Conservation (phyloP, 2,888 invertebrate species). For the Orthosia gracilis region DNA sequence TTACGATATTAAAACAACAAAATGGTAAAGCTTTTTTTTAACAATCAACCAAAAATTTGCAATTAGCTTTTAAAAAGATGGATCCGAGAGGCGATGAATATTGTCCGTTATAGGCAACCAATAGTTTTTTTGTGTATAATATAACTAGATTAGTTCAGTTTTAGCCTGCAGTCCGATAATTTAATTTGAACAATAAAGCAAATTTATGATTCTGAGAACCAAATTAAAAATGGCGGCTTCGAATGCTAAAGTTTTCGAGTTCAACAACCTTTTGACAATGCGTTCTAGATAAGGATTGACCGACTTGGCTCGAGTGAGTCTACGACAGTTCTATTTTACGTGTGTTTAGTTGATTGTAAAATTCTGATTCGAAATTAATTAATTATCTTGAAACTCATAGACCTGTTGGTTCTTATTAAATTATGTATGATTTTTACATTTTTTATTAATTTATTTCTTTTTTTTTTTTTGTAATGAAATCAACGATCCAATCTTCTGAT, state of each 20-base stretch:
- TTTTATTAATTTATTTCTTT: neutral
- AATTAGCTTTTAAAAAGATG: conserved; percentile 12
- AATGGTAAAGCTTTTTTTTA: neutral
- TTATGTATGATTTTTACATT: neutral
- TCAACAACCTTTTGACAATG: conserved; percentile 57
- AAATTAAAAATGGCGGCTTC: conserved; percentile 55
- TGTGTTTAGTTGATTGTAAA: neutral
- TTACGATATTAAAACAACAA: neutral
- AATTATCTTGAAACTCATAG: no score
- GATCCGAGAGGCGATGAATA: neutral
- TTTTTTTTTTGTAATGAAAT: neutral
- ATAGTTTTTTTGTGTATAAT: conserved; percentile 32
- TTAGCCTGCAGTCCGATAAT: conserved; percentile 45
- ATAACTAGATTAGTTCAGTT: conserved; percentile 47
- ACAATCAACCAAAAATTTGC: conserved; percentile 1
- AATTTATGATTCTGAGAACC: conserved; percentile 42
- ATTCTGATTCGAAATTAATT: conserved; percentile 3
- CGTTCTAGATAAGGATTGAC: conserved; percentile 35
- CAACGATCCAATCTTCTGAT: neutral
- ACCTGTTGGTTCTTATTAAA: neutral
- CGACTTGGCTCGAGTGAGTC: conserved; percentile 50
- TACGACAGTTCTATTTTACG: conserved; percentile 25
- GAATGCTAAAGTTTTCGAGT: conserved; percentile 44
- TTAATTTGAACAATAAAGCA: conserved; percentile 44
- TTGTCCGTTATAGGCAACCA: neutral